Base-by-base conservation (phyloP, 2,113 vertebrate genomes). In the Heterocephalus glaber region DNA sequence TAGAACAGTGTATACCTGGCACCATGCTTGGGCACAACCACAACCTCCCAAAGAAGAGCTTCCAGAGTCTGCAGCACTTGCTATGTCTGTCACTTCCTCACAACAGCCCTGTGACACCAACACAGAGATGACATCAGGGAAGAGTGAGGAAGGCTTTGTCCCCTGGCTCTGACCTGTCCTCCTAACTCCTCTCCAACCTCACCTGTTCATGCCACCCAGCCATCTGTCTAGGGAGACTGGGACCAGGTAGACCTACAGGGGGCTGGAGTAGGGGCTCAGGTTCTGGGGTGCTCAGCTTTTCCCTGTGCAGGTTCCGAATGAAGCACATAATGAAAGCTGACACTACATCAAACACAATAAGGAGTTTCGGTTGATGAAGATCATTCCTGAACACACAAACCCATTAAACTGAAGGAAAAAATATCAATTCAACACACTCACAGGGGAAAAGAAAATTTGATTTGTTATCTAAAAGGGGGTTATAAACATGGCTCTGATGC, bases 291-390 rank as follows among this genome's bases (percentile, higher is more conserved):
- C 93, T 61, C 0, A 3, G 94, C n/a, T 92, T 95, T 92, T 60
- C 76, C 52, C 82, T 20, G 63, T 0, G 47, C 89, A 0, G 7
- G 85, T 89, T 95, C 89, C 35, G 1, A 96, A 91, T 14, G 2
- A 80, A 97, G 98, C 96, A 96, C 97, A 95, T 99, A 99, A 99
- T 99, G 99, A 99, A 99, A 99, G 99, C 99, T 99, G 99, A 99
- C 99, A 99, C 99, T 99, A 99, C 99, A 99, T 99, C 99, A 99
- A 99, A 99, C 99, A 99, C 99, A 99, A 99, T 99, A 99, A 99
- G 99, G 99, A 99, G 99, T 99, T 99, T 99, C 98, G 98, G 99
- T 99, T 99, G 99, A 99, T 99, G 99, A 99, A 99, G 99, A 99
- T 99, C 99, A 99, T 99, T 99, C 99, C 98, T 98, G 98, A 99